Evolutionary conservation across 2,113 vertebrate genomes (phyloP).

Genomic region (Halcyon senegalensis): DNA sequence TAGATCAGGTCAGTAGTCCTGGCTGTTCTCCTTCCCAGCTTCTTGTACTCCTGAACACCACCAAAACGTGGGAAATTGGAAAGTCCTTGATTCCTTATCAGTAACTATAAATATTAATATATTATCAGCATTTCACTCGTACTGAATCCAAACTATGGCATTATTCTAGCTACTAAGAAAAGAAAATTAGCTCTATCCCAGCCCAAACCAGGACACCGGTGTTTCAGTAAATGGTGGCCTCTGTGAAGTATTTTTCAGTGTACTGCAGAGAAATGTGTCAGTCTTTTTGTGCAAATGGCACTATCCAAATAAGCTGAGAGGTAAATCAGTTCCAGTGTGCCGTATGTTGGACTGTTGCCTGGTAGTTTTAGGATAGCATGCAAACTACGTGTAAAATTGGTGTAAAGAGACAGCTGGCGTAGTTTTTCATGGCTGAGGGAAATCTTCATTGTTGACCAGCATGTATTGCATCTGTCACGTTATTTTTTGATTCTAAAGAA

Average conservation of each 20-base stretch:
- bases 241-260: neutral
- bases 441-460: conserved; percentile 4
- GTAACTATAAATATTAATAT: neutral
- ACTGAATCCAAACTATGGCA: neutral
- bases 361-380: neutral
- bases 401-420: conserved; percentile 9
- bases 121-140: neutral
- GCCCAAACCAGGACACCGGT: neutral
- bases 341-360: neutral
- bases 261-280: neutral
- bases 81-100: neutral
- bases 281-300: neutral
- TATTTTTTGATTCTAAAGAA: neutral
- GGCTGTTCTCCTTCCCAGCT: neutral
- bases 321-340: neutral
- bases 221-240: neutral
- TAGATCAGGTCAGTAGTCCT: neutral
- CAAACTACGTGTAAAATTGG: neutral
- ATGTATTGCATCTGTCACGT: neutral
- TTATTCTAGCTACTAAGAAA: neutral
- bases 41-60: neutral
- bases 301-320: neutral
- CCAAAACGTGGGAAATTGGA: neutral
- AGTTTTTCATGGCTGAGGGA: neutral
- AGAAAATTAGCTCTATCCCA: neutral